phyloP scores from a whole-genome alignment of 1,140 invertebrate species.

The Neotoxoptera formosana region DNA sequence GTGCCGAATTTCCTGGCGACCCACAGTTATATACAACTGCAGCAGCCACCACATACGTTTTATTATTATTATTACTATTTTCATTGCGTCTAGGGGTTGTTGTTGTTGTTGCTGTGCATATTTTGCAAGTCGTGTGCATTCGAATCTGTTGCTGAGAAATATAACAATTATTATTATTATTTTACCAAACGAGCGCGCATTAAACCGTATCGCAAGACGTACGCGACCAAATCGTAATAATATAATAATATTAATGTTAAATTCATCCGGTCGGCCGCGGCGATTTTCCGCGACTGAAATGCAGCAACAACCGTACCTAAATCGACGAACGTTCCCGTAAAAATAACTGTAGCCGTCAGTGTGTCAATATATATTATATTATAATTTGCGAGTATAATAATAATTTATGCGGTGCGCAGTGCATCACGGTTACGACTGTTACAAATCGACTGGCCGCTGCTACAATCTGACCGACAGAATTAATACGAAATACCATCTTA shows the following conservation, averaged over 20 bases:
- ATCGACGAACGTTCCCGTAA: background rate
- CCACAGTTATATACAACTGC: background rate
- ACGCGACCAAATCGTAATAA: too few relatives aligned
- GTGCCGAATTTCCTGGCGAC: background rate
- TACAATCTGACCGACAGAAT: background rate
- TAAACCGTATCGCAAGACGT: background rate
- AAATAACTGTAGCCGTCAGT: background rate
- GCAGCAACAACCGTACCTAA: background rate
- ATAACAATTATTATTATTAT: background rate
- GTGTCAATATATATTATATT: background rate
- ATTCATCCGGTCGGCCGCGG: background rate
- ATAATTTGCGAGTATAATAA: background rate
- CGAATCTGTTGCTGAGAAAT: background rate
- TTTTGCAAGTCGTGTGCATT: background rate
- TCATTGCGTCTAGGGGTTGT: background rate
- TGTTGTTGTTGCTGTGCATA: background rate
- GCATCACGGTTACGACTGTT: background rate
- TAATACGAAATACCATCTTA: background rate
- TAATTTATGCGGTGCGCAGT: background rate
- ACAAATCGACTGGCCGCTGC: background rate
- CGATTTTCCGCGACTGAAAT: background rate
- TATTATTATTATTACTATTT: background rate
- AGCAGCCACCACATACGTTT: background rate
- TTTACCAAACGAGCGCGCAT: background rate
- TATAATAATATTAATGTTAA: too few relatives aligned